These are phyloP conservation scores for Heliconius himera DNA, from an alignment of 1,140 invertebrate genomes.

Conservation along the genomic window DNA sequence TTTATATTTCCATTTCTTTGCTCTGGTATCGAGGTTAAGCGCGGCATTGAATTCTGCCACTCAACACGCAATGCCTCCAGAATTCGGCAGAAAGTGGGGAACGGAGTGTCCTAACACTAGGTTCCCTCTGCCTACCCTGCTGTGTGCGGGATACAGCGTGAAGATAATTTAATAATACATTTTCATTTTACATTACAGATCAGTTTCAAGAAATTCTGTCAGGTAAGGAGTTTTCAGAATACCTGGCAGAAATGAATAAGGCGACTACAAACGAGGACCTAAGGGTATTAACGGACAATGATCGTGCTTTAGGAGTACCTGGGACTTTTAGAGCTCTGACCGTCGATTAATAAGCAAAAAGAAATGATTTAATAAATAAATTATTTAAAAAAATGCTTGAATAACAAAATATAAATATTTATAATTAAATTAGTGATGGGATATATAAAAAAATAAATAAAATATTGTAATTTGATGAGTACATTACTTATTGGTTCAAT, in stretches of 20 bases:
- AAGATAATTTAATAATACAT: no score
- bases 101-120: no score
- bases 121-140: no score
- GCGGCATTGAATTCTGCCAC: no score
- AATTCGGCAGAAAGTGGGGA: no score
- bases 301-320: constrained; percentile 49
- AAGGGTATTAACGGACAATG: constrained; percentile 32
- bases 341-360: constrained; percentile 43
- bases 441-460: not conserved
- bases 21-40: no score
- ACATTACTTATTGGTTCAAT: not conserved
- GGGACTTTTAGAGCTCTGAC: constrained; percentile 50
- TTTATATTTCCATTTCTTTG: no score
- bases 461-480: not conserved
- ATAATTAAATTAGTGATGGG: not conserved
- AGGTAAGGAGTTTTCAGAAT: constrained; percentile 24
- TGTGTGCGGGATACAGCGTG: no score
- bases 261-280: constrained; percentile 40
- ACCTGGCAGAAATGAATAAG: constrained; percentile 38
- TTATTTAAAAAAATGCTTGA: no score
- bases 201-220: constrained; percentile 36
- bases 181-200: constrained; percentile 32
- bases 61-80: no score
- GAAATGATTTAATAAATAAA: no score
- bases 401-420: no score